Percentiles rank a stretch among this genome's conserved stretches.
phyloP scores from a whole-genome alignment of 2,888 invertebrate genomes.

The Blastobasis lacticolella region DNA sequence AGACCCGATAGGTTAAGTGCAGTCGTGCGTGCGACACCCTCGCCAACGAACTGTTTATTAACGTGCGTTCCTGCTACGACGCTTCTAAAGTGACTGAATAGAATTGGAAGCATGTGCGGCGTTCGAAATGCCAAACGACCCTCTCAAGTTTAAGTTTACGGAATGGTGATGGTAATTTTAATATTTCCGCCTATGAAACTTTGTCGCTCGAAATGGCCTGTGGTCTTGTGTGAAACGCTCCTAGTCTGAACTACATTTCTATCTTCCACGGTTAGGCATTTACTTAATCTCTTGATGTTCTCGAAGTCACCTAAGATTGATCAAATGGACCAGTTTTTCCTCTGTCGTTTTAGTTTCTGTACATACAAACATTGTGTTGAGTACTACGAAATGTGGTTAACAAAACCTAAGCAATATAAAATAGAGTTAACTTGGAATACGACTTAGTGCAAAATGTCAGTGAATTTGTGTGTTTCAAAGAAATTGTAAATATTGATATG shows the following conservation, averaged over 20 bases:
- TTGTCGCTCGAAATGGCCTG: neutral
- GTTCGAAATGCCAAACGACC: neutral
- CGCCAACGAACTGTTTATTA: neutral
- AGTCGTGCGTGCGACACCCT: neutral
- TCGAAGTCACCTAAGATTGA: conserved; percentile 14
- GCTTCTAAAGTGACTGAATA: neutral
- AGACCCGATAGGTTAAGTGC: neutral
- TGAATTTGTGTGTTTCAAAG: conserved; percentile 25
- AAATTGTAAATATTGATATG: conserved; percentile 40
- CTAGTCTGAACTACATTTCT: conserved; percentile 3
- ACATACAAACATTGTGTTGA: conserved; percentile 8
- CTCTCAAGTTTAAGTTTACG: neutral
- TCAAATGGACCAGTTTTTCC: conserved; percentile 19
- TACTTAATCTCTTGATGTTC: neutral
- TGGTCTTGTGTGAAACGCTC: conserved; percentile 4
- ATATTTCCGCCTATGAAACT: conserved; percentile 7
- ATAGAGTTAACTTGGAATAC: conserved; percentile 16
- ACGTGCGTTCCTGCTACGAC: neutral
- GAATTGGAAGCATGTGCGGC: neutral
- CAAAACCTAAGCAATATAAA: conserved; percentile 27
- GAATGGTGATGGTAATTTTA: neutral
- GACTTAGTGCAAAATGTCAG: conserved; percentile 37
- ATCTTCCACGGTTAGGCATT: neutral
- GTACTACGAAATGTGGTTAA: neutral
- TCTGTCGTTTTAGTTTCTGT: conserved; percentile 21